phyloP scores from a whole-genome alignment of 35 echinoderm and acorn worm species.

The Chiridota heheva region DNA sequence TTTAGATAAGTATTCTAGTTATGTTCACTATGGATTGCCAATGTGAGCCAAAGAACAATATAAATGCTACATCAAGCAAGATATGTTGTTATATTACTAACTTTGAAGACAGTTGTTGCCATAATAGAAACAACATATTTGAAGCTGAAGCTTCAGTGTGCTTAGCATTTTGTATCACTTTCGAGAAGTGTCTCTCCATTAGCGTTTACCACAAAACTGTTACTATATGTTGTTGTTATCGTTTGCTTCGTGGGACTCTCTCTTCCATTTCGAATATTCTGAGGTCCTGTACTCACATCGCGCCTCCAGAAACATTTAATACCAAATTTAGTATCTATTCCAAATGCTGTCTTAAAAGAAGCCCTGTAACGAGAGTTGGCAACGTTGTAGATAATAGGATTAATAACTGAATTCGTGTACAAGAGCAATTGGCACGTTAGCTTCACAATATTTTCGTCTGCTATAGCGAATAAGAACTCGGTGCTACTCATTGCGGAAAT shows the following conservation, averaged over 20 bases:
- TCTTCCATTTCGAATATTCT: conserved; percentile 16
- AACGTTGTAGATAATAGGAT: conserved; percentile 92
- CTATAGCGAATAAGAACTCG: no score
- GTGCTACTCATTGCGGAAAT: neutral
- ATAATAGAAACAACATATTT: no score
- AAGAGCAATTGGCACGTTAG: conserved; percentile 26
- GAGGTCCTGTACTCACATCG: neutral
- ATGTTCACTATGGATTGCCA: no score
- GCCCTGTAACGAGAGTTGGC: conserved; percentile 70
- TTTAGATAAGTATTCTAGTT: no score
- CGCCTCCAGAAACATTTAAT: neutral
- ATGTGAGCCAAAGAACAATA: no score
- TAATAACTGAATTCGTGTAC: conserved; percentile 72
- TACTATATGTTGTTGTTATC: conserved; percentile 30
- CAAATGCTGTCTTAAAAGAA: conserved; percentile 70
- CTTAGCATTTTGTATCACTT: conserved; percentile 28
- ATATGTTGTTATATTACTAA: no score
- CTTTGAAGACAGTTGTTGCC: no score
- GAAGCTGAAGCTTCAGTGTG: no score
- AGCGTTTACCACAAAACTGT: conserved; percentile 26
- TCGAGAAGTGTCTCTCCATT: conserved; percentile 40
- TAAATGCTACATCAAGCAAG: no score
- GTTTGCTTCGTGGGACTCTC: conserved; percentile 37
- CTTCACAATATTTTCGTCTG: neutral
- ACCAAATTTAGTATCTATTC: conserved; percentile 13